Conservation (phyloP, 2,113 vertebrate species). For the Verasper variegatus region DNA sequence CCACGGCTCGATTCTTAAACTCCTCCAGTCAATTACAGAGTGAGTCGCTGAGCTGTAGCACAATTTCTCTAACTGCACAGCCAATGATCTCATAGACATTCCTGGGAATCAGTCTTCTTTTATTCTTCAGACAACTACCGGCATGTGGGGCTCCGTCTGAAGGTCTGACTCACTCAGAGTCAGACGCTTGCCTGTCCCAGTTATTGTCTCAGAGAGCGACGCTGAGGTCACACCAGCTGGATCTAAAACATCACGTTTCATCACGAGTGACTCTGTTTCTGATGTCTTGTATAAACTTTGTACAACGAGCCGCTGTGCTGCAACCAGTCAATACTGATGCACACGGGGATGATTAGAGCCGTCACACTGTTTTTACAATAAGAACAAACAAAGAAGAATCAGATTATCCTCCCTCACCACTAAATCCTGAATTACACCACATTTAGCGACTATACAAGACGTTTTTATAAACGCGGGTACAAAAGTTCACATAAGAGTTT, state of each 20-base stretch:
- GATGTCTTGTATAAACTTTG: not conserved
- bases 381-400: not conserved
- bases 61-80: constrained; percentile 29
- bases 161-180: constrained; percentile 62
- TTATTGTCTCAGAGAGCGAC: constrained; percentile 14
- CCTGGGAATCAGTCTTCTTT: constrained; percentile 33
- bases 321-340: not conserved
- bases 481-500: too few species aligned
- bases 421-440: too few species aligned
- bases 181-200: constrained; percentile 17
- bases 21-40: constrained; percentile 41
- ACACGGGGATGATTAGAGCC: too few species aligned
- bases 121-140: constrained; percentile 46
- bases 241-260: constrained; percentile 16
- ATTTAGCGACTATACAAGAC: too few species aligned
- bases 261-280: not conserved
- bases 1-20: constrained; percentile 43
- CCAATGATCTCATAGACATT: constrained; percentile 72
- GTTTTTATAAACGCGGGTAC: too few species aligned
- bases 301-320: constrained; percentile 3
- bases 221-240: constrained; percentile 21
- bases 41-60: constrained; percentile 50
- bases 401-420: too few species aligned
- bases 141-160: constrained; percentile 45
- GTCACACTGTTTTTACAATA: not conserved